These are phyloP conservation scores for Mesoligia furuncula DNA, from an alignment of 2,888 invertebrate genomes.

Conservation along the genomic window DNA sequence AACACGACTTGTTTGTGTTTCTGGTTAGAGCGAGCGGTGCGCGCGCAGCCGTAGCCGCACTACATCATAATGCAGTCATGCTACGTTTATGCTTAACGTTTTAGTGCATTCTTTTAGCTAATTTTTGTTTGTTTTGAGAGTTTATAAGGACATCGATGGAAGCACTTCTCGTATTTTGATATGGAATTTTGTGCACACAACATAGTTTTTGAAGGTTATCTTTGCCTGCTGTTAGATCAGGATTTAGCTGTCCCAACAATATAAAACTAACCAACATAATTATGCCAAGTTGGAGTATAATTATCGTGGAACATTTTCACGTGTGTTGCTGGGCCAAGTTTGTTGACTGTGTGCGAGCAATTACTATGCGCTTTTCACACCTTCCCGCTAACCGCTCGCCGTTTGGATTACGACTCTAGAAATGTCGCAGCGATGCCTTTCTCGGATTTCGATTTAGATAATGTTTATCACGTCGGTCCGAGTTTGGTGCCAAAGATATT, in stretches of 20 bases:
- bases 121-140: slow-evolving; percentile 13
- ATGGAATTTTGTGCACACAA: background rate
- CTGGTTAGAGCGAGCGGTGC: slow-evolving; percentile 77
- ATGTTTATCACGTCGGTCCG: slow-evolving; percentile 59
- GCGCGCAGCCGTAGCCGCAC: slow-evolving; percentile 58
- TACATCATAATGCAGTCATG: slow-evolving; percentile 47
- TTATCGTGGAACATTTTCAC: slow-evolving; percentile 43
- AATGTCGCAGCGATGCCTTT: slow-evolving; percentile 81
- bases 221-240: background rate
- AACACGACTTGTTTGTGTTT: slow-evolving; percentile 77
- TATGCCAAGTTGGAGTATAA: background rate
- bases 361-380: slow-evolving; percentile 88
- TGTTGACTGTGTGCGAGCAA: slow-evolving; percentile 79
- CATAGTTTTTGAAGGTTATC: background rate
- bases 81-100: slow-evolving; percentile 66
- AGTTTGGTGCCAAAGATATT: slow-evolving; percentile 69
- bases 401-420: slow-evolving; percentile 77
- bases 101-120: slow-evolving; percentile 33
- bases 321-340: slow-evolving; percentile 51
- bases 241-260: background rate
- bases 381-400: slow-evolving; percentile 80
- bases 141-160: background rate
- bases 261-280: background rate
- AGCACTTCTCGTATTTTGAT: background rate
- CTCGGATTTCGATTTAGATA: slow-evolving; percentile 71